phyloP scores from a whole-genome alignment of 2,797 vertebrate genomes.

The Gastrophryne carolinensis region DNA sequence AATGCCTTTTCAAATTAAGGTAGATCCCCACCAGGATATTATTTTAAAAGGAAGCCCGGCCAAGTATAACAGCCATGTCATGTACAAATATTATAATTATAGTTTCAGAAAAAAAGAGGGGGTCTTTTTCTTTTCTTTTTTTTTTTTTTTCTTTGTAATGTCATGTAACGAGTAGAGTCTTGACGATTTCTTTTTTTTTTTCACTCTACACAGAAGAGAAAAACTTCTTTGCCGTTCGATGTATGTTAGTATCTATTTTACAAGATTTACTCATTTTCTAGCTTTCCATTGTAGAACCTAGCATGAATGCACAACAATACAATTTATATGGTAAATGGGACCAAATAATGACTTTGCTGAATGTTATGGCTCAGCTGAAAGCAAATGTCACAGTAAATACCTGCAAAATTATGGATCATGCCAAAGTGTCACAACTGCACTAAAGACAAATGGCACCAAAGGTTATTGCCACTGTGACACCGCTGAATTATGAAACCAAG shows the following conservation, averaged over 20 bases:
- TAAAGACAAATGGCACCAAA: slow-evolving; percentile 78
- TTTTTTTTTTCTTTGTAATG: slow-evolving; percentile 43
- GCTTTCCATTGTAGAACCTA: slow-evolving; percentile 75
- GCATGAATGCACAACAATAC: slow-evolving; percentile 80
- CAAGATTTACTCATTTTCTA: slow-evolving; percentile 80
- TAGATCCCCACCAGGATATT: slow-evolving; percentile 50
- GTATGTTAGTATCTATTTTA: slow-evolving; percentile 74
- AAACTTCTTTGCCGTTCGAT: slow-evolving; percentile 62
- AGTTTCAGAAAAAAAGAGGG: slow-evolving; percentile 55
- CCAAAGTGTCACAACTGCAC: slow-evolving; percentile 78
- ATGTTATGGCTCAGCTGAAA: slow-evolving; percentile 80
- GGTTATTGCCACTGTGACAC: slow-evolving; percentile 73
- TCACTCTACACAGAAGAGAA: slow-evolving; percentile 54
- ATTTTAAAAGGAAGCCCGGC: slow-evolving; percentile 12
- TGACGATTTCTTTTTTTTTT: slow-evolving; percentile 51
- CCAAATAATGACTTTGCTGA: slow-evolving; percentile 81
- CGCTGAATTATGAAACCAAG: slow-evolving; percentile 77
- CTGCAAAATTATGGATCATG: slow-evolving; percentile 82
- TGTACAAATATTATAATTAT: slow-evolving; percentile 59
- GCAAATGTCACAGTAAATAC: slow-evolving; percentile 83
- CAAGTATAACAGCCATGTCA: slow-evolving; percentile 51
- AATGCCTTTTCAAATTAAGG: slow-evolving; percentile 57
- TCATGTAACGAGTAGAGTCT: slow-evolving; percentile 55
- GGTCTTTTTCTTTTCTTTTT: background rate
- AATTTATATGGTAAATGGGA: slow-evolving; percentile 86